Percentiles rank a stretch among this genome's conserved stretches.
phyloP scores from a whole-genome alignment of 2,113 vertebrate genomes.

The Alligator sinensis region DNA sequence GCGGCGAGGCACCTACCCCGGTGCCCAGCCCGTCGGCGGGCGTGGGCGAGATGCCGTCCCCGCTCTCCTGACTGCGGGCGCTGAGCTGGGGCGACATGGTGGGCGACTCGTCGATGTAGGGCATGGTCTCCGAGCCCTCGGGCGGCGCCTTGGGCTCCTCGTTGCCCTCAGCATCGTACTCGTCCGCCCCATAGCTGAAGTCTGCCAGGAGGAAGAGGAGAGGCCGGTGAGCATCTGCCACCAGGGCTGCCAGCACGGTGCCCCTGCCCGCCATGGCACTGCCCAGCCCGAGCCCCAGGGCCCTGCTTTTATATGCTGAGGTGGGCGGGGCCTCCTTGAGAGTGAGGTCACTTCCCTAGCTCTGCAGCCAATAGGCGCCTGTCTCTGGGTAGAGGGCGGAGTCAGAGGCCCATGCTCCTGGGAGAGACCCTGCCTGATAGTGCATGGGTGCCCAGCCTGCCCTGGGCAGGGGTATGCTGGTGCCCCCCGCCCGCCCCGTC shows the following conservation, averaged over 20 bases:
- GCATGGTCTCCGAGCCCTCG: conserved; percentile 95
- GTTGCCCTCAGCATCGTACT: conserved; percentile 92
- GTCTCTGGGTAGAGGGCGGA: too few relatives aligned
- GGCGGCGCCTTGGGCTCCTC: conserved; percentile 93
- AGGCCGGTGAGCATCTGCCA: conserved; percentile 73
- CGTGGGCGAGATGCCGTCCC: conserved; percentile 84
- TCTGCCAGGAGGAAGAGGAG: conserved; percentile 83
- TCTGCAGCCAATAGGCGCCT: neutral
- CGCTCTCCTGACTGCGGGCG: conserved; percentile 85
- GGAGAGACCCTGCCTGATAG: too few relatives aligned
- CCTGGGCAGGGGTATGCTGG: neutral
- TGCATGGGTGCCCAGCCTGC: too few relatives aligned
- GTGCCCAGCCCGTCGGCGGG: conserved; percentile 85
- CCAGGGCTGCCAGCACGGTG: neutral
- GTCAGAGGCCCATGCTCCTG: too few relatives aligned
- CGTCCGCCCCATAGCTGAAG: conserved; percentile 97
- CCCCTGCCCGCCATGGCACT: conserved; percentile 63
- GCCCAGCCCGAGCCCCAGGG: neutral
- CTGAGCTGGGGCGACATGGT: conserved; percentile 98
- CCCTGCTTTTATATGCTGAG: neutral
- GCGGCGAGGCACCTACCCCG: conserved; percentile 81
- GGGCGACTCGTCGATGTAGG: conserved; percentile 97
- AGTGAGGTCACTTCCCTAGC: neutral
- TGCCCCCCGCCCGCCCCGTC: neutral
- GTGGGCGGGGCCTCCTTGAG: neutral